Evolutionary conservation across 1,140 invertebrate species (phyloP).

Genomic region (Odontomachus brunneus): DNA sequence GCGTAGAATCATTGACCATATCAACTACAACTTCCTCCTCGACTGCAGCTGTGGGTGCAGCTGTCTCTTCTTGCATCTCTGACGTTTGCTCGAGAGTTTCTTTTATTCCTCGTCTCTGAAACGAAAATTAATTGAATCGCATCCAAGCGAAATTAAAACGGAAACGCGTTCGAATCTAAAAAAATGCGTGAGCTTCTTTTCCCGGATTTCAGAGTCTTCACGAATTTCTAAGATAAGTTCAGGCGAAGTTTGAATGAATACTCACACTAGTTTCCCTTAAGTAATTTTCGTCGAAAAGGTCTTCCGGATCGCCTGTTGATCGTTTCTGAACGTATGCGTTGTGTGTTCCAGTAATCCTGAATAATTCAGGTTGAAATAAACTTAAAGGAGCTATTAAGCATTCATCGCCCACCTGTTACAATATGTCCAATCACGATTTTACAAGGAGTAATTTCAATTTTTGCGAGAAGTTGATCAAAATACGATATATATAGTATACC

Average conservation of each 20-base stretch:
- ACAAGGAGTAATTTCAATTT: conserved; percentile 30
- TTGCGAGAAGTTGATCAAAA: neutral
- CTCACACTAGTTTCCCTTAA: conserved; percentile 94
- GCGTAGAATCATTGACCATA: conserved; percentile 88
- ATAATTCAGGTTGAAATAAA: conserved; percentile 95
- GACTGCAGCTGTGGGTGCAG: conserved; percentile 81
- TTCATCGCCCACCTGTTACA: conserved; percentile 94
- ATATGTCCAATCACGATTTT: conserved; percentile 20
- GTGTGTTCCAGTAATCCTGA: conserved; percentile 93
- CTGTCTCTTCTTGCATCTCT: conserved; percentile 82
- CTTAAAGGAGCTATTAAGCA: conserved; percentile 95
- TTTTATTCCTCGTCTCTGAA: conserved; percentile 88
- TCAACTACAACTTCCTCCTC: conserved; percentile 94
- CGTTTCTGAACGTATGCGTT: conserved; percentile 90
- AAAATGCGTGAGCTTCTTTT: neutral
- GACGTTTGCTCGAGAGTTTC: conserved; percentile 87
- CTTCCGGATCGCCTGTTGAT: conserved; percentile 94
- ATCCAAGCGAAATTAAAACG: conserved; percentile 20
- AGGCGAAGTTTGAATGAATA: conserved; percentile 28
- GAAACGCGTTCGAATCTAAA: neutral
- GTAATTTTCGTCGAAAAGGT: conserved; percentile 97
- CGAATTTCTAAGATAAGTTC: neutral
- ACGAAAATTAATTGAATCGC: conserved; percentile 42
- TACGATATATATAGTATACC: conserved; percentile 72
- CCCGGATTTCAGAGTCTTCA: neutral